Base-by-base conservation (phyloP, 2,113 vertebrate species). In the Spermophilus dauricus region DNA sequence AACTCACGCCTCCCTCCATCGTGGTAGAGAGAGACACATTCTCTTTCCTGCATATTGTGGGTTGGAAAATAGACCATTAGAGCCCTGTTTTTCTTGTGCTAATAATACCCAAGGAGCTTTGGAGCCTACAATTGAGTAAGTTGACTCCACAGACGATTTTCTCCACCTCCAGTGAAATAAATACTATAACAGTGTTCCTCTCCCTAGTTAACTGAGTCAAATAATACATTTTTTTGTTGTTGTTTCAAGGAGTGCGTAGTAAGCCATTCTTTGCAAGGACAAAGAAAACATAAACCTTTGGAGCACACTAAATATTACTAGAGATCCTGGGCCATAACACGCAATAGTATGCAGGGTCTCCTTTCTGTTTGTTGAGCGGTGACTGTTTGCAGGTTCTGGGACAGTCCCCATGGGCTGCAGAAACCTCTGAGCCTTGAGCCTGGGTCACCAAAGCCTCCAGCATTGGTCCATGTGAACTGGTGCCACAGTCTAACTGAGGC, bases 211-310 rank as follows among this genome's bases (percentile, higher is more conserved):
- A 63, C 69, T 1, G 11, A 93, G 42, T 80, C 48, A 91, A 94
- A 85, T 26, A 22, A 28, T 20, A 16, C 61, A 20, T 85, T 34
- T 84, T 85, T n/a, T n/a, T n/a, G n/a, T n/a, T n/a, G n/a, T n/a
- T n/a, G n/a, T n/a, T n/a, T n/a, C n/a, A n/a, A n/a, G n/a, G n/a
- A n/a, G n/a, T n/a, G n/a, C n/a, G n/a, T n/a, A n/a, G n/a, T n/a
- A n/a, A n/a, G n/a, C n/a, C n/a, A n/a, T n/a, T n/a, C n/a, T n/a
- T n/a, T n/a, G n/a, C n/a, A n/a, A n/a, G n/a, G n/a, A n/a, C n/a
- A n/a, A n/a, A n/a, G n/a, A n/a, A n/a, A n/a, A n/a, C 89, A 81
- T 32, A 96, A 53, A 16, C 70, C 78, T 53, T 77, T 94, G 86
- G 82, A 86, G 65, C 26, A 30, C 20, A 4, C 61, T 82, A 17